Conservation (phyloP, 2,888 invertebrate genomes). For the Parthenolecanium corni region DNA sequence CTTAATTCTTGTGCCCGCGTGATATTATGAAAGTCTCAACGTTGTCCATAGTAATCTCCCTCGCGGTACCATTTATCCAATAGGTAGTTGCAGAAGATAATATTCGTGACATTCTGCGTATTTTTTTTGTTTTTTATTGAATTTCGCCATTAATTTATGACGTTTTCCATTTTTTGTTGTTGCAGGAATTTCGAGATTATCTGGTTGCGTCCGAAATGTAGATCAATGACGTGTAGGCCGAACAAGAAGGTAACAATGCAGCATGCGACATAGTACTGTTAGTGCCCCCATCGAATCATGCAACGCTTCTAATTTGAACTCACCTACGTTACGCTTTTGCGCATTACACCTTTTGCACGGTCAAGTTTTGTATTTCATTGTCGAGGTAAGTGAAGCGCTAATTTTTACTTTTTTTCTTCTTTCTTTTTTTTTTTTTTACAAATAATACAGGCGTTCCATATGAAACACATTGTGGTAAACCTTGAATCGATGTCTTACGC, state of each 20-base stretch:
- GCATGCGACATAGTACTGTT: constrained; percentile 36
- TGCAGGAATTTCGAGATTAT: background rate
- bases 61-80: too few species aligned
- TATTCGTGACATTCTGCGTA: too few species aligned
- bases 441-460: too few species aligned
- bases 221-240: constrained; percentile 17
- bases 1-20: too few species aligned
- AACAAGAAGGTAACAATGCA: constrained; percentile 31
- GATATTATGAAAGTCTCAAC: too few species aligned
- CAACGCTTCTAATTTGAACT: constrained; percentile 36
- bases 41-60: too few species aligned
- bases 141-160: background rate
- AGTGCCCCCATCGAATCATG: constrained; percentile 37
- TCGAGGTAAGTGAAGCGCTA: constrained; percentile 37
- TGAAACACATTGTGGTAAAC: too few species aligned
- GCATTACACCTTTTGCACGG: constrained; percentile 39
- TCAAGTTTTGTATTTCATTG: constrained; percentile 39
- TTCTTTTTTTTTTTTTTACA: too few species aligned
- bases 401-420: too few species aligned
- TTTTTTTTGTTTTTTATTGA: too few species aligned
- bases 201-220: background rate
- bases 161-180: background rate
- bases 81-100: too few species aligned
- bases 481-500: too few species aligned
- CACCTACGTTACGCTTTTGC: constrained; percentile 37